Conservation (phyloP, 2,113 vertebrate genomes). For the Alouatta palliata region DNA sequence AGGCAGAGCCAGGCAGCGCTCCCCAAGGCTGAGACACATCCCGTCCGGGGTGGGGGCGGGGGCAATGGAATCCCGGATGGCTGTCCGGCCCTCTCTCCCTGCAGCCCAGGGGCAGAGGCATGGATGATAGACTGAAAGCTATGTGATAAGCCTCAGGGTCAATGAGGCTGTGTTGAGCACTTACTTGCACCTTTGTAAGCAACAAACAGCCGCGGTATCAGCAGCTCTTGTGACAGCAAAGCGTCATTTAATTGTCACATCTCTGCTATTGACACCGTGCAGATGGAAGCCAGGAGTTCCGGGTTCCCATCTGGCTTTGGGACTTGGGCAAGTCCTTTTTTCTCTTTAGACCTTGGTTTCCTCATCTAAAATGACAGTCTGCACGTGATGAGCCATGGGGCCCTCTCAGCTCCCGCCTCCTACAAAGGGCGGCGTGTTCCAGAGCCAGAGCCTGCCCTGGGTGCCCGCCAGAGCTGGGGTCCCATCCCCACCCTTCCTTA, state of each 20-base stretch:
- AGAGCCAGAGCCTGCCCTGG: background rate
- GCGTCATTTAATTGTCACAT: fast-evolving
- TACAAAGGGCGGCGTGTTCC: background rate
- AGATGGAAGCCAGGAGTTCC: background rate
- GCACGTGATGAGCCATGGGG: fast-evolving
- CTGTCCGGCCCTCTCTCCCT: background rate
- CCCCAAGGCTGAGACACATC: background rate
- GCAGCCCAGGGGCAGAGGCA: background rate
- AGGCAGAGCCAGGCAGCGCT: fast-evolving
- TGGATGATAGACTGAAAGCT: background rate
- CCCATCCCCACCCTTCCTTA: background rate
- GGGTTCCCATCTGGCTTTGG: background rate
- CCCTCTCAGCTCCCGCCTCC: background rate
- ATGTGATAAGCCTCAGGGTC: fast-evolving
- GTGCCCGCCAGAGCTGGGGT: background rate
- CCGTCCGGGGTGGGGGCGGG: background rate
- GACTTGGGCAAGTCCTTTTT: background rate
- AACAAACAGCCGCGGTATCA: too few relatives aligned
- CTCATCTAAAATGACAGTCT: background rate
- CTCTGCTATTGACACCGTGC: background rate
- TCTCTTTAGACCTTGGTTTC: background rate
- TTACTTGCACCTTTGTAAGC: fast-evolving
- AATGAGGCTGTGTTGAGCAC: background rate
- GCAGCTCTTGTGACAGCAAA: too few relatives aligned
- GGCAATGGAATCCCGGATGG: background rate